Evolutionary conservation across 2,888 invertebrate species (phyloP).

Genomic region (Calliopum simillimum): DNA sequence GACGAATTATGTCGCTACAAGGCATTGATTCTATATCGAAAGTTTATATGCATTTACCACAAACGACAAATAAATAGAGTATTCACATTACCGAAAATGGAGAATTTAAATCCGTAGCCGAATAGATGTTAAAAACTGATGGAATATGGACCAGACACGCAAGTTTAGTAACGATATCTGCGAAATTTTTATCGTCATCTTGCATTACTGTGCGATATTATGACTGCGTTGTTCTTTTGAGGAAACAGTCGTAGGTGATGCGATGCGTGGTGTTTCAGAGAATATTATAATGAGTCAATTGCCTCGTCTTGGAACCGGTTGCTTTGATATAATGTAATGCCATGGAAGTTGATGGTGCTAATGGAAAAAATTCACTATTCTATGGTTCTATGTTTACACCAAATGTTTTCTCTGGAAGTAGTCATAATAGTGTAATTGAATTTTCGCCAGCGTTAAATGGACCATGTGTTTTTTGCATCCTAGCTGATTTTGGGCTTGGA

Average conservation of each 20-base stretch:
- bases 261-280: constrained; percentile 95
- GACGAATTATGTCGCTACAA: constrained; percentile 97
- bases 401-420: constrained; percentile 29
- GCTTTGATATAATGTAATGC: constrained; percentile 98
- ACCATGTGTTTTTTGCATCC: too few relatives aligned
- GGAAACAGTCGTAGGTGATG: constrained; percentile 94
- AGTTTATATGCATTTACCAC: constrained; percentile 98
- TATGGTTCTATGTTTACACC: constrained; percentile 43
- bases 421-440: constrained; percentile 36
- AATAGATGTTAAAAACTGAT: constrained; percentile 98
- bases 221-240: constrained; percentile 99
- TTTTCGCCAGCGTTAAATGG: constrained; percentile 32
- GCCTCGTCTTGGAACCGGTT: constrained; percentile 91
- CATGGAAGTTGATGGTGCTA: constrained; percentile 90
- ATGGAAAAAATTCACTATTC: constrained; percentile 38
- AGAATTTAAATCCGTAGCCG: constrained; percentile 95
- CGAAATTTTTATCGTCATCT: constrained; percentile 98
- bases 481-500: too few relatives aligned
- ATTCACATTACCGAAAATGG: constrained; percentile 91
- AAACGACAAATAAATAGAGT: constrained; percentile 94
- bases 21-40: constrained; percentile 95
- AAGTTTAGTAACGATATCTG: constrained; percentile 98
- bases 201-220: constrained; percentile 96
- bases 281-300: constrained; percentile 97
- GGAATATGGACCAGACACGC: constrained; percentile 98